Evolutionary conservation across 2,113 vertebrate genomes (phyloP).

Genomic region (Geococcyx californianus): DNA sequence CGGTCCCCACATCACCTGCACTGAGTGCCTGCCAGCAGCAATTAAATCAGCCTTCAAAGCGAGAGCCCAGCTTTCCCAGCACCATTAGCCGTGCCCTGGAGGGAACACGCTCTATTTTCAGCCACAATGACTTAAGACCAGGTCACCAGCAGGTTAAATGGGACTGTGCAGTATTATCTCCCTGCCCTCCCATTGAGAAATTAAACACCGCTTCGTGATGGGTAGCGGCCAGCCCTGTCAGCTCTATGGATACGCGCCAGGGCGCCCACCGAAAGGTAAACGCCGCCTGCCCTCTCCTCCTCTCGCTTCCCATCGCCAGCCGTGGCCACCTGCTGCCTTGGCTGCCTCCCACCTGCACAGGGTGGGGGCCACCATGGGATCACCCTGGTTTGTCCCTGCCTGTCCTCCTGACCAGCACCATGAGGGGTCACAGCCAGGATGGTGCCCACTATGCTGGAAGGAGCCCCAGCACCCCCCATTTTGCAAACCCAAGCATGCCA

Average conservation of each 20-base stretch:
- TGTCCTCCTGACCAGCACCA: neutral
- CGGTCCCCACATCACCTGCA: conserved; percentile 54
- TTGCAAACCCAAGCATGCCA: neutral
- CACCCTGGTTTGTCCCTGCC: neutral
- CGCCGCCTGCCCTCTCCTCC: neutral
- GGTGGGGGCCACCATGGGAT: neutral
- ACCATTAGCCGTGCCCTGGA: conserved; percentile 59
- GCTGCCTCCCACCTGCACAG: neutral
- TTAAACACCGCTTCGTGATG: neutral
- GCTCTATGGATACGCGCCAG: neutral
- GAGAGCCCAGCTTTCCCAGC: conserved; percentile 54
- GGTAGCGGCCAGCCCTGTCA: conserved; percentile 18
- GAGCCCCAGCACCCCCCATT: neutral
- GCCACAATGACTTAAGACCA: conserved; percentile 67
- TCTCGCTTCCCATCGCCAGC: neutral
- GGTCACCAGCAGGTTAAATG: conserved; percentile 71
- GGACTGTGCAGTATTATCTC: conserved; percentile 41
- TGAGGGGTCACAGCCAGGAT: accelerated
- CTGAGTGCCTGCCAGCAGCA: conserved; percentile 48
- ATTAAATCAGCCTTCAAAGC: conserved; percentile 65
- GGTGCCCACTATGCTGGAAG: neutral
- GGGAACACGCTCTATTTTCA: conserved; percentile 65
- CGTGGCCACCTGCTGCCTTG: neutral
- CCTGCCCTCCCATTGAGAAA: conserved; percentile 60
- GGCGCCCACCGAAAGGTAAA: neutral